Conservation (phyloP, 2,797 vertebrate species). For the Thamnophis elegans region DNA sequence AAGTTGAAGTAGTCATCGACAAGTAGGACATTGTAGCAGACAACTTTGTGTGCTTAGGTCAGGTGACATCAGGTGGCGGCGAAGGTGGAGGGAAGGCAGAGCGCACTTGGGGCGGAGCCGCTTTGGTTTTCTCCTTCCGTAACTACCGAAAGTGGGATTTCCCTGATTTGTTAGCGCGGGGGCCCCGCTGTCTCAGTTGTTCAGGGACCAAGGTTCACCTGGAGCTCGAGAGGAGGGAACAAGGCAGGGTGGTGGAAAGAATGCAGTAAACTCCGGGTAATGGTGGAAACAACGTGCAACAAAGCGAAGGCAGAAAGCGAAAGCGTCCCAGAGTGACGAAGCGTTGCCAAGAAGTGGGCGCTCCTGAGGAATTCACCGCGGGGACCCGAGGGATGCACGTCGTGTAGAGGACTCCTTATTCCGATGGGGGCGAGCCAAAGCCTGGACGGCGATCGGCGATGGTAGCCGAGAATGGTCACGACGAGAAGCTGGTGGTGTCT, state of each 20-base stretch:
- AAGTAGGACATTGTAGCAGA: too few relatives aligned
- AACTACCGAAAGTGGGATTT: not conserved
- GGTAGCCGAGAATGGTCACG: not conserved
- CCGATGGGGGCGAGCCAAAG: too few relatives aligned
- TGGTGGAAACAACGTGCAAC: not conserved
- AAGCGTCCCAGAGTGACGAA: not conserved
- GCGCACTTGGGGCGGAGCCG: not conserved
- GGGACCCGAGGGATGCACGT: too few relatives aligned
- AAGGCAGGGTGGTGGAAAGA: not conserved
- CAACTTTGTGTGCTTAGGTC: too few relatives aligned
- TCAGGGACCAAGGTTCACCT: not conserved
- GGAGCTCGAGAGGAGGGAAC: not conserved
- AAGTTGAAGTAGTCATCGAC: too few relatives aligned
- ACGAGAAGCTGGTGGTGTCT: not conserved
- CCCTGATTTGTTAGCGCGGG: not conserved
- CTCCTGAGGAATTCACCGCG: not conserved
- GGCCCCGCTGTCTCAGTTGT: too few relatives aligned
- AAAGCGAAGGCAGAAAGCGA: not conserved
- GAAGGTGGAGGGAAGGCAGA: not conserved
- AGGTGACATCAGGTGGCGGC: not conserved
- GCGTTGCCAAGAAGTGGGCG: not conserved
- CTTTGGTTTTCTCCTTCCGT: not conserved
- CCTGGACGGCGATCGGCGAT: not conserved
- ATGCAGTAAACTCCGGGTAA: not conserved
- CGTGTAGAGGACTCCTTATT: too few relatives aligned